Base-by-base conservation (phyloP, 2,888 invertebrate species). In the Sylvicola fuscatus region DNA sequence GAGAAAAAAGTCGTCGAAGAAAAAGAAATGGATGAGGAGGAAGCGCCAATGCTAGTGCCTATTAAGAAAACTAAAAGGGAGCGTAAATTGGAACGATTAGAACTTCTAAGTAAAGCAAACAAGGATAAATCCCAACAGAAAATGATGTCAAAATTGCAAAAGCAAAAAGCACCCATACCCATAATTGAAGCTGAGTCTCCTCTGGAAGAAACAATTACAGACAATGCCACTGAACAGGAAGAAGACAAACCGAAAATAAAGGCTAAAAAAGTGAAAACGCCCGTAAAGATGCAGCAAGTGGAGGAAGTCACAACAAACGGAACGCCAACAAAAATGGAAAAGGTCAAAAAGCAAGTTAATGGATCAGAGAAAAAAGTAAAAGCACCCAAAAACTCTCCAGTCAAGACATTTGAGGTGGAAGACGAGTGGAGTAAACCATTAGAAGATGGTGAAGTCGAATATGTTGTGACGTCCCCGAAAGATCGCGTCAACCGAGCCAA, bases 381-480 rank as follows among this genome's bases (percentile, higher is more conserved):
- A 8, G 8, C 21, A 6, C 21, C 21, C 21, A 21, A 21, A 21
- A 21, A 21, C 5, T 13, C 30, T 30, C 13, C 21, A 4, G 21
- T 14, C 8, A 11, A 13, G 17, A 33, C 29, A n/a, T 37, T 37
- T 31, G 14, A 37, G 3, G 28, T 21, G 12, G 17, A 43, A 14
- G 47, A 47, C 11, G 59, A 56, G 33, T 64, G 64, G 64, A 52
- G 56, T 13, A 47, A 53, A 15, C 56, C 62, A 1, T 40, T 61
- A 8, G 40, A 53, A 40, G 49, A 57, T n/a, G 62, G 62, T 12
- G 64, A 64, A 47, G 36, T 47, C 27, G 58, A 58, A 38, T 50
- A 48, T 40, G 54, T 54, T 39, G 37, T 53, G 14, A 49, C 55
- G 30, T 51, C 56, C 2, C 48, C 49, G 12, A 58, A 57, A 38